Evolutionary conservation across 2,797 vertebrate species (phyloP).

Genomic region (Poeciliopsis turneri): DNA sequence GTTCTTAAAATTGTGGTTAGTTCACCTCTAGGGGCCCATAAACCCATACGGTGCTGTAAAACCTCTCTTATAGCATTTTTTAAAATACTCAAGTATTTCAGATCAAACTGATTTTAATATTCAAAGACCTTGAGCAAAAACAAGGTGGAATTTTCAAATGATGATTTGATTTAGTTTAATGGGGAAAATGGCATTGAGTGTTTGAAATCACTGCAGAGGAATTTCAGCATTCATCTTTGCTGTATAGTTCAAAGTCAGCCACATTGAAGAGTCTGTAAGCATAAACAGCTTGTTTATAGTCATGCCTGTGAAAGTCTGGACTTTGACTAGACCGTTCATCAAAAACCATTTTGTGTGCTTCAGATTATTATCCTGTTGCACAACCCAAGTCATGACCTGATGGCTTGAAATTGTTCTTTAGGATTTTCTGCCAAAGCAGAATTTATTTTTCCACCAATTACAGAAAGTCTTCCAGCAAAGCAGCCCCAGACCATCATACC

Average conservation of each 20-base stretch:
- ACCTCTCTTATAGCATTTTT: not conserved
- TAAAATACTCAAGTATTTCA: not conserved
- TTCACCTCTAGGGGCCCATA: not conserved
- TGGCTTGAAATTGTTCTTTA: not conserved
- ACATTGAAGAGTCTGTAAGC: not conserved
- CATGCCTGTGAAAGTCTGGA: not conserved
- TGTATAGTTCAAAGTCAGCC: not conserved
- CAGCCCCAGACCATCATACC: not conserved
- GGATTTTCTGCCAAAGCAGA: not conserved
- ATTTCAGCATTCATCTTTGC: not conserved
- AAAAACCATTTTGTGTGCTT: not conserved
- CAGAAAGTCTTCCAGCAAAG: not conserved
- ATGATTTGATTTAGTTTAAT: not conserved
- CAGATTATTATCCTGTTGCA: not conserved
- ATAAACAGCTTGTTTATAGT: not conserved
- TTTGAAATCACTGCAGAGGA: not conserved
- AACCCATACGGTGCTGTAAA: not conserved
- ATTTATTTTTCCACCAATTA: not conserved
- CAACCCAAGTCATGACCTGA: not conserved
- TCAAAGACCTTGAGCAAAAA: not conserved
- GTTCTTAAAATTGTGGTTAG: conserved; percentile 20
- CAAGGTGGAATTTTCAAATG: not conserved
- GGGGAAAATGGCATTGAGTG: not conserved
- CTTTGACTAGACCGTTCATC: not conserved
- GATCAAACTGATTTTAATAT: not conserved